Evolutionary conservation across 2,797 vertebrate species (phyloP).

Genomic region (Anolis apletophallus): DNA sequence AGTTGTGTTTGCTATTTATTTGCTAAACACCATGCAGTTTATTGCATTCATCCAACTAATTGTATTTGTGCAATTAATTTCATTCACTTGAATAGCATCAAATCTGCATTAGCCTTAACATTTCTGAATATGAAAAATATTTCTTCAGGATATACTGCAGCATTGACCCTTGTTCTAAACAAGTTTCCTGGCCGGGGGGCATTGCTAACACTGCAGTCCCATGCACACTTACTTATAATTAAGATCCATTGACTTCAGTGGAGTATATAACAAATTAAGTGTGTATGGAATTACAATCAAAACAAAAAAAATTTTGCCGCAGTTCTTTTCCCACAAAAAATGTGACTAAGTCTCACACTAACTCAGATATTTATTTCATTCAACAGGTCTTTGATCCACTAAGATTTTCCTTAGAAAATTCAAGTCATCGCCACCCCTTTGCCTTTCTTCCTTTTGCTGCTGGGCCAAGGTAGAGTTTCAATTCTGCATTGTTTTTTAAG

Average conservation of each 20-base stretch:
- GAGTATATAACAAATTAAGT: background rate
- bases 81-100: background rate
- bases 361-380: too few species aligned
- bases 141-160: background rate
- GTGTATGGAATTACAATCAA: background rate
- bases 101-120: background rate
- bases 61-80: too few species aligned
- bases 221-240: too few species aligned
- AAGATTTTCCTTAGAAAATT: slow-evolving; percentile 85
- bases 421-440: slow-evolving; percentile 77
- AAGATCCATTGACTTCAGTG: background rate
- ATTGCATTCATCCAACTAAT: too few species aligned
- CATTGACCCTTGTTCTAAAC: background rate
- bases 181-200: too few species aligned
- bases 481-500: rapidly evolving
- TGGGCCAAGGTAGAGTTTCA: slow-evolving; percentile 81
- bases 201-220: background rate
- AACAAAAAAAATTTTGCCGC: background rate
- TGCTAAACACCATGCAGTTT: too few species aligned
- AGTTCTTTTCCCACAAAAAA: background rate
- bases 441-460: slow-evolving; percentile 88
- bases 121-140: background rate
- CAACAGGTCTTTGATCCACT: slow-evolving; percentile 84
- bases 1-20: too few species aligned
- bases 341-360: too few species aligned